Evolutionary conservation across 2,797 vertebrate species (phyloP).

Genomic region (Bufotes viridis): DNA sequence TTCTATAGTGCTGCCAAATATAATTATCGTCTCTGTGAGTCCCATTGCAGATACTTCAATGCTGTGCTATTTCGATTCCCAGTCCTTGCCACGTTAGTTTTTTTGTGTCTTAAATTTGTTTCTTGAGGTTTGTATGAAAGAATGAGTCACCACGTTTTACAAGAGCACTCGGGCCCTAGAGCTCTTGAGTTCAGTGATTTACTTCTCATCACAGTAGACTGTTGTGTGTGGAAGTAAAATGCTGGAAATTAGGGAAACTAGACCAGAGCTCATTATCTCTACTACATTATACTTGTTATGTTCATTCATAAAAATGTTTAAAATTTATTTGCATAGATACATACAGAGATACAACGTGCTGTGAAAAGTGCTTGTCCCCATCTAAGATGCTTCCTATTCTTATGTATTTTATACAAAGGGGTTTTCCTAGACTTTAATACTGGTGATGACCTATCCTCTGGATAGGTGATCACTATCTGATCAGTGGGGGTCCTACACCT

Average conservation of each 20-base stretch:
- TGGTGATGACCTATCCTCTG: too few species aligned
- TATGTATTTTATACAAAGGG: too few species aligned
- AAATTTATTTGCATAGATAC: background rate
- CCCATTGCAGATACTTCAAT: conserved; percentile 55
- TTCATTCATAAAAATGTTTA: background rate
- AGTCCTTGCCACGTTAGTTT: conserved; percentile 42
- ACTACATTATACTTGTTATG: background rate
- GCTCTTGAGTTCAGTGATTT: conserved; percentile 50
- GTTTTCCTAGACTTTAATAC: too few species aligned
- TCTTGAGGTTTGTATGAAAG: conserved; percentile 52
- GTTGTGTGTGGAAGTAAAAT: conserved; percentile 44
- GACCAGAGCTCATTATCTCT: background rate
- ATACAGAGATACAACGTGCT: background rate
- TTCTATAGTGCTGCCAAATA: conserved; percentile 51
- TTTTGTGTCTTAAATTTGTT: conserved; percentile 29
- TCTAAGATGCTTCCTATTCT: background rate
- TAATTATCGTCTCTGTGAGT: conserved; percentile 45
- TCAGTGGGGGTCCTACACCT: too few species aligned
- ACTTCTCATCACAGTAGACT: conserved; percentile 49
- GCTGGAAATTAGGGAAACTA: conserved; percentile 35
- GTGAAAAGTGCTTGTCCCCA: background rate
- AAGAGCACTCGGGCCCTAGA: conserved; percentile 57
- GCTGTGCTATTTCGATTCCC: conserved; percentile 53
- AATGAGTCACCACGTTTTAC: conserved; percentile 56
- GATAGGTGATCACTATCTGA: too few species aligned